These are phyloP conservation scores for Mesoclemmys tuberculata DNA, from an alignment of 2,113 vertebrate species.

Conservation along the genomic window DNA sequence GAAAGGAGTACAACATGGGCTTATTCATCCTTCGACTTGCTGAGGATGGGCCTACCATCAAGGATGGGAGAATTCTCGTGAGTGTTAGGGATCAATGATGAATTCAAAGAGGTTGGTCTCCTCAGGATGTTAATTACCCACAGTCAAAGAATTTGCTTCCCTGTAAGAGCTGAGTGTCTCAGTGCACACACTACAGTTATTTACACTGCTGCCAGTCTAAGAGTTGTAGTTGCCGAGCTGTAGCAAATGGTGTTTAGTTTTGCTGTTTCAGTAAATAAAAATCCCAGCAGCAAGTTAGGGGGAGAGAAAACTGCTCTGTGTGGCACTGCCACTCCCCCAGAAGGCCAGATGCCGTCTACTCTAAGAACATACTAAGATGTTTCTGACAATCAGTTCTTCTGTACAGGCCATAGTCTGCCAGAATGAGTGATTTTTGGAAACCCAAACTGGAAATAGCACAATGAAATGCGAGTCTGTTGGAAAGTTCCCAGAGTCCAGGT, in stretches of 20 bases:
- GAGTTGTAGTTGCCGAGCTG: neutral
- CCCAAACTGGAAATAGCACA: neutral
- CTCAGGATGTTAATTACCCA: rapidly evolving
- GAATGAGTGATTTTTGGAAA: neutral
- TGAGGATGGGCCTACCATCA: conserved; percentile 93
- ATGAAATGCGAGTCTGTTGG: neutral
- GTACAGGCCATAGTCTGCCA: neutral
- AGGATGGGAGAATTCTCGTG: conserved; percentile 93
- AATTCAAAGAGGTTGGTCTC: neutral
- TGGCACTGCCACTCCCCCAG: neutral
- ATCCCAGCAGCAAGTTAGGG: neutral
- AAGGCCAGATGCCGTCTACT: no score
- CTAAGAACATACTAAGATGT: neutral
- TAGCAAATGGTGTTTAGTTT: neutral
- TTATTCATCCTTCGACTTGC: conserved; percentile 96
- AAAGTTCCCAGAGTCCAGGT: neutral
- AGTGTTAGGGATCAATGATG: conserved; percentile 78
- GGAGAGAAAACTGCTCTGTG: neutral
- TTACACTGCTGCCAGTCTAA: neutral
- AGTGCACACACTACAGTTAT: neutral
- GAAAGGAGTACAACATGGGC: conserved; percentile 99
- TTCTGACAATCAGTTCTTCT: neutral
- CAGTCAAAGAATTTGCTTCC: neutral
- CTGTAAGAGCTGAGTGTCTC: neutral
- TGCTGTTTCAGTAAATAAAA: neutral